Evolutionary conservation across 2,797 vertebrate genomes (phyloP), one percentile per base, ranked within the genome.

Genomic region (Lagocephalus sceleratus): DNA sequence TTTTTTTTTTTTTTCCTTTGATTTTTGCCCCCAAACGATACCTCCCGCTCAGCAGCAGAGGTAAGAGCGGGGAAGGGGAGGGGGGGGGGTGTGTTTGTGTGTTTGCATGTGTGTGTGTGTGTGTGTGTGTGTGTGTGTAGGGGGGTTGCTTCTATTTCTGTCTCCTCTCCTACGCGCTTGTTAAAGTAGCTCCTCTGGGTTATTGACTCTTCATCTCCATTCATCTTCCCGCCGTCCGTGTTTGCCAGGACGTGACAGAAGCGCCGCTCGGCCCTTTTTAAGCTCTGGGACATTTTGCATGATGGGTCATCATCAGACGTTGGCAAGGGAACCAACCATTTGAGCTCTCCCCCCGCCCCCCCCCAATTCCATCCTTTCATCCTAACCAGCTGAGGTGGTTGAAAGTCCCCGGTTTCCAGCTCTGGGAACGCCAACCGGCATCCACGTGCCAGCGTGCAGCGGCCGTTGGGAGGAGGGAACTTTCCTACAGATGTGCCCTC

Each of bases 51-150:
- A 76, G 70, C 73, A 68, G 68, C 71, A 58, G 68, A 88, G 89
- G 86, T 88, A 83, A 88, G 88, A n/a, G n/a, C n/a, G n/a, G n/a
- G n/a, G n/a, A 35, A 35, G 32, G 14, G 54, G 54, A 75, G 71
- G 57, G 25, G 71, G 49, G 62, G 48, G 78, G 72, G 21, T 57
- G 17, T 35, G 11, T n/a, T n/a, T n/a, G n/a, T n/a, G n/a, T n/a
- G n/a, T n/a, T n/a, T n/a, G n/a, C n/a, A n/a, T n/a, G n/a, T n/a
- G n/a, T n/a, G n/a, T n/a, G n/a, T n/a, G n/a, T n/a, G n/a, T n/a
- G n/a, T n/a, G n/a, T n/a, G n/a, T n/a, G n/a, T n/a, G n/a, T n/a
- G n/a, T n/a, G n/a, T n/a, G n/a, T n/a, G n/a, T n/a, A 75, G 71
- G 57, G 25, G 71, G 49, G 62, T 10, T 52, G 46, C 9, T 17